Evolutionary conservation across 2,797 vertebrate genomes (phyloP).

Genomic region (Momotus momota): DNA sequence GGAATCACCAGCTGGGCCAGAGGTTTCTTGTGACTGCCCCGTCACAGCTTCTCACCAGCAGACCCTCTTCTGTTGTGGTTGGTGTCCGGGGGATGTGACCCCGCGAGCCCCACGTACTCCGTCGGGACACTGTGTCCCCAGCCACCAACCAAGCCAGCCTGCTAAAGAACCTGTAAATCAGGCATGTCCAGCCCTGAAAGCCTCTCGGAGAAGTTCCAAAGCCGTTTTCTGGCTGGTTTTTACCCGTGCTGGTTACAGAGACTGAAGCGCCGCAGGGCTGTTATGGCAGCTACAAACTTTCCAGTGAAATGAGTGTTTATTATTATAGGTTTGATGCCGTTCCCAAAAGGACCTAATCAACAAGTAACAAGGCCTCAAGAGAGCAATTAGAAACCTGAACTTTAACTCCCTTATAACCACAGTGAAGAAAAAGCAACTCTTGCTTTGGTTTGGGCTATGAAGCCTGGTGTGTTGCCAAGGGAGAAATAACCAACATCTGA

Average conservation of each 20-base stretch:
- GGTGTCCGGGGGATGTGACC: neutral
- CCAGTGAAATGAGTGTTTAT: slow-evolving; percentile 82
- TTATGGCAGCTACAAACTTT: slow-evolving; percentile 65
- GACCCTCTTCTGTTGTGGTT: neutral
- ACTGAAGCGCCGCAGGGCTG: slow-evolving; percentile 24
- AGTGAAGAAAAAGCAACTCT: slow-evolving; percentile 9
- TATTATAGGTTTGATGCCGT: slow-evolving; percentile 89
- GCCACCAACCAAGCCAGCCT: neutral
- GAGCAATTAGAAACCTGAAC: slow-evolving; percentile 90
- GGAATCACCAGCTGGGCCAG: neutral
- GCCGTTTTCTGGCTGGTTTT: neutral
- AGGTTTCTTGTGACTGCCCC: neutral
- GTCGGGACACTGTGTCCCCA: rapidly evolving
- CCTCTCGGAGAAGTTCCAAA: neutral
- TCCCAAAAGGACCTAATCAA: slow-evolving; percentile 94
- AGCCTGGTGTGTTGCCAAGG: neutral
- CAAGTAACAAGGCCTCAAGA: slow-evolving; percentile 91
- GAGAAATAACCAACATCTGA: neutral
- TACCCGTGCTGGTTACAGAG: neutral
- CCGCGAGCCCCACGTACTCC: rapidly evolving
- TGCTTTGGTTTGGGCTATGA: neutral
- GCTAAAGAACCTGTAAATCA: neutral
- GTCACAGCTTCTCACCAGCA: neutral
- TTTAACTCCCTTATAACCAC: slow-evolving; percentile 87
- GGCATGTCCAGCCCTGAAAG: neutral